Percentiles rank a stretch among this genome's conserved stretches.
Conservation (phyloP, 2,113 vertebrate species). For the Psophia crepitans region DNA sequence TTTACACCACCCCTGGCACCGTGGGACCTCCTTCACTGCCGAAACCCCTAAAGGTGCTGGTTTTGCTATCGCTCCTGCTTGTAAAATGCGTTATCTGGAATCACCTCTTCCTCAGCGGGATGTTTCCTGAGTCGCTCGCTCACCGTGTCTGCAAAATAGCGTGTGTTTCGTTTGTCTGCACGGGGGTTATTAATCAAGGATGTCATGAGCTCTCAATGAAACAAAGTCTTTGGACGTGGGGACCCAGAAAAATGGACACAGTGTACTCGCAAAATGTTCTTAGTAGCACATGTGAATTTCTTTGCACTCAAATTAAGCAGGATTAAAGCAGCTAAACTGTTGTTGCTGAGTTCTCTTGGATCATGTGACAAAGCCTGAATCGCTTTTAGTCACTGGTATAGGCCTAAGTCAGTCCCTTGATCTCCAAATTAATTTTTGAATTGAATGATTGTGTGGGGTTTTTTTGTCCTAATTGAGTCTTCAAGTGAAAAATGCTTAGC, state of each 20-base stretch:
- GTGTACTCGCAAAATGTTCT: slow-evolving; percentile 87
- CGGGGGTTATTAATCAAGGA: slow-evolving; percentile 70
- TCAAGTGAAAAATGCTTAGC: slow-evolving; percentile 79
- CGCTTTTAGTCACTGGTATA: slow-evolving; percentile 77
- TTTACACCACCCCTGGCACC: neutral
- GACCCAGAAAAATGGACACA: slow-evolving; percentile 81
- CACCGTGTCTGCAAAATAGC: neutral
- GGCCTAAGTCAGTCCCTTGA: slow-evolving; percentile 78
- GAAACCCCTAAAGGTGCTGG: neutral
- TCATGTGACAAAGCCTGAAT: slow-evolving; percentile 88
- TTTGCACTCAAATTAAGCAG: slow-evolving; percentile 92
- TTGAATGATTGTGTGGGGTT: slow-evolving; percentile 75
- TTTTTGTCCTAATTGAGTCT: slow-evolving; percentile 77
- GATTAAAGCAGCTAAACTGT: slow-evolving; percentile 86
- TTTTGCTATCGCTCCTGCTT: neutral
- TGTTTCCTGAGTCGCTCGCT: neutral
- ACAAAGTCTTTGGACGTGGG: slow-evolving; percentile 78
- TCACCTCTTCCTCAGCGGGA: neutral
- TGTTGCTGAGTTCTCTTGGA: slow-evolving; percentile 75
- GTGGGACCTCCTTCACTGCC: neutral
- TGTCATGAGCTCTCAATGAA: slow-evolving; percentile 82
- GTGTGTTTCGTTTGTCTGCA: neutral
- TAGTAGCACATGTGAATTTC: slow-evolving; percentile 91
- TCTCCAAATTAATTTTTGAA: slow-evolving; percentile 84
- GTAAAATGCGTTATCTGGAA: neutral